Base-by-base conservation (phyloP, 2,797 vertebrate species). In the Lycodopsis pacificus region DNA sequence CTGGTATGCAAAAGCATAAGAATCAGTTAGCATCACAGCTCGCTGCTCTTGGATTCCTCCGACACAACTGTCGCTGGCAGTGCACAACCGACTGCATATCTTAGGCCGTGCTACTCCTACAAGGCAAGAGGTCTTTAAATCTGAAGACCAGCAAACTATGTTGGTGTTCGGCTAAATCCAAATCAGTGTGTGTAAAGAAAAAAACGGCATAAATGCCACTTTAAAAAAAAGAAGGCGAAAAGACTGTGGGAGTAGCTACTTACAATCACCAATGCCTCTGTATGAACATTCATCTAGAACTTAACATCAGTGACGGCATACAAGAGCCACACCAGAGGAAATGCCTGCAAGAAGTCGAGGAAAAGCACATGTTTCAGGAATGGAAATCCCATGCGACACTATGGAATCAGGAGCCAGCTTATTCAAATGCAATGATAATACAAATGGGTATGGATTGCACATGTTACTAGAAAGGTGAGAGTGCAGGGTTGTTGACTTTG, bases 1-100 rank as follows among this genome's bases (percentile, higher is more conserved):
- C 81, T 79, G 83, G 73, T 85, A 89, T 71, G 76, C 80, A 77
- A 76, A 83, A 83, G 63, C 81, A 61, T 64, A 86, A 79, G 73
- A 89, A 82, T 81, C 68, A 78, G 76, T 83, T 78, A 75, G 73
- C 66, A 69, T 74, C 76, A 48, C 71, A 59, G 51, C 68, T 82
- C 67, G 22, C 54, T 67, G 58, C 76, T 64, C 12, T 22, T 27
- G 27, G 63, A 71, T 70, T 65, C 82, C 67, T 78, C 71, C 40
- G n/a, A 53, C 51, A 53, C 51, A 12, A 30, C 30, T 30, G 30
- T 22, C 30, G 72, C 2, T 59, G 5, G 17, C n/a, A 65, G 19
- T 25, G 25, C 7, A 42, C 4, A 44, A 65, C 30, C 27, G 4
- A 73, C 30, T 9, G 36, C 19, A 61, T 44, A n/a, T 6, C 44